Percentiles rank a stretch among this genome's conserved stretches.
phyloP scores from a whole-genome alignment of 2,113 vertebrate species.

The Platysteira castanea region DNA sequence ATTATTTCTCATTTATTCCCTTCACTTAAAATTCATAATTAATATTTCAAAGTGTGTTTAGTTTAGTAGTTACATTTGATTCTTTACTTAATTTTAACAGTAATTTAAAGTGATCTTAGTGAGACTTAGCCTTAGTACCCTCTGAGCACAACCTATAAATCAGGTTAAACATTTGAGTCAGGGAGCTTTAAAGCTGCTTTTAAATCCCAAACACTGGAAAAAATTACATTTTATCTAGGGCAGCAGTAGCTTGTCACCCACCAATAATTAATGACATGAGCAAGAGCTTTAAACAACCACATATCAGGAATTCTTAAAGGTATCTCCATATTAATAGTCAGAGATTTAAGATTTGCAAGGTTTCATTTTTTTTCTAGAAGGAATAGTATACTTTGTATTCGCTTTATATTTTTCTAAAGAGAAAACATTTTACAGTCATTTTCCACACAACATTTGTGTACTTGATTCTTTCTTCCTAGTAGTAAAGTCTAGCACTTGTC shows the following conservation, averaged over 20 bases:
- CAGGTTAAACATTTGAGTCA: conserved; percentile 66
- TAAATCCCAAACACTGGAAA: conserved; percentile 41
- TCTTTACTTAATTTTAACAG: conserved; percentile 69
- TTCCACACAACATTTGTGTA: background rate
- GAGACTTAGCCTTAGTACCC: conserved; percentile 46
- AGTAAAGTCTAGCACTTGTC: background rate
- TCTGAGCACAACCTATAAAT: conserved; percentile 66
- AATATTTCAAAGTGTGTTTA: conserved; percentile 68
- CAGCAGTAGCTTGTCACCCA: background rate
- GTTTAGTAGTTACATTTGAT: conserved; percentile 57
- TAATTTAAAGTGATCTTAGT: conserved; percentile 57
- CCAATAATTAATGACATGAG: conserved; percentile 13
- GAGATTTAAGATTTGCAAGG: background rate
- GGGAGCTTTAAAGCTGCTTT: conserved; percentile 46
- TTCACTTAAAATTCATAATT: conserved; percentile 69
- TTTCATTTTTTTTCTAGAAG: background rate
- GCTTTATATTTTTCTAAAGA: background rate
- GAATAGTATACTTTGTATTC: background rate
- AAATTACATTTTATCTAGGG: conserved; percentile 37
- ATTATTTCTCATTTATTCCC: conserved; percentile 69
- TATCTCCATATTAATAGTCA: background rate
- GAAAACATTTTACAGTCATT: background rate
- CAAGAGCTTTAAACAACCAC: background rate
- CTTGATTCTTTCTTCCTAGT: background rate
- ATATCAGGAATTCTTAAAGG: background rate